Base-by-base conservation (phyloP, 2,888 invertebrate species). In the Volucella inanis region DNA sequence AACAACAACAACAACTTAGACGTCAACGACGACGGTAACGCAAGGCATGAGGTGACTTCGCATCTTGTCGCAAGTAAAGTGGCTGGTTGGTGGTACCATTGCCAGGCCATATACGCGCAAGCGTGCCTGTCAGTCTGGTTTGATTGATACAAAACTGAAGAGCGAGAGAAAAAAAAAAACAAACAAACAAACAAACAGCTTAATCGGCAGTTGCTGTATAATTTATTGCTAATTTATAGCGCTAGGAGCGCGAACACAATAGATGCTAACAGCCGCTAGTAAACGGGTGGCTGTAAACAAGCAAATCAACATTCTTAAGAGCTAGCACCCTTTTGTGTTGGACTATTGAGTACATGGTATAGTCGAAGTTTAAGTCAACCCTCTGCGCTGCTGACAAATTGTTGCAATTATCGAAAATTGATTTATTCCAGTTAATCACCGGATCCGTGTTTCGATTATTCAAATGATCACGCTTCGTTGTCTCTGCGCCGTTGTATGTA, bases 81-180 rank as follows among this genome's bases (percentile, higher is more conserved):
- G 88, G 88, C 88, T 88, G 88, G 89, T 31, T 31, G 31, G 31
- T 31, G 4, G 4, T 31, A 31, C 1, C 1, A 31, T 4, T 89
- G 88, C 87, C 89, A 86, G 72, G 87, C 89, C 89, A 87, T 89
- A 88, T 89, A 88, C 89, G 89, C 89, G 88, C 88, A 89, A 85
- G 80, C 87, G 89, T 89, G 91, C 90, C 90, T 89, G 90, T 89
- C 90, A 89, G 89, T 90, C 89, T 89, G 88, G 88, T 89, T 87
- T 90, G 88, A 89, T 89, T 90, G 91, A 90, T 87, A 90, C 89
- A 89, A 85, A 85, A 85, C 76, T 59, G 76, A 76, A 68, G 80
- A n/a, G n/a, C n/a, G n/a, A n/a, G n/a, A 74, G 54, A 80, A 45
- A 57, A 1, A 65, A 59, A 38, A 52, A 68, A 62, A 62, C 50